Percentiles rank a stretch among this genome's conserved stretches.
Evolutionary conservation across 1,140 invertebrate genomes (phyloP).

Genomic region (Micrasema minimum): DNA sequence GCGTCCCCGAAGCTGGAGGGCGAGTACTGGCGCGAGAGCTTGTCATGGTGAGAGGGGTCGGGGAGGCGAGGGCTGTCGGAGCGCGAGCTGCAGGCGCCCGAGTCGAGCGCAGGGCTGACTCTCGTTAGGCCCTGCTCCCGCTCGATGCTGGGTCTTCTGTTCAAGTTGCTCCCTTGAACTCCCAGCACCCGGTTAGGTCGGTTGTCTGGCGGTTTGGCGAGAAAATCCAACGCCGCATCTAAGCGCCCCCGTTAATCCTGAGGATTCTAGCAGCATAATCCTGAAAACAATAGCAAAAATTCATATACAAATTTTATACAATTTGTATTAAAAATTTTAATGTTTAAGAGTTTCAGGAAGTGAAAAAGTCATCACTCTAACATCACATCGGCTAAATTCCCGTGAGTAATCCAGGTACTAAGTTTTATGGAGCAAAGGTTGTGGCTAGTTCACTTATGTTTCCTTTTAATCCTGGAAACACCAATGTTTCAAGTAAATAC

Average conservation of each 20-base stretch:
- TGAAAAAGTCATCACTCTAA: too few species aligned
- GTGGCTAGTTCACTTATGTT: too few species aligned
- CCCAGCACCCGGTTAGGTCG: conserved; percentile 69
- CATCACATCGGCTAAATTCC: too few species aligned
- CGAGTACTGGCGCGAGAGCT: conserved; percentile 71
- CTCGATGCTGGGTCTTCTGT: conserved; percentile 87
- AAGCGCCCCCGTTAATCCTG: conserved; percentile 75
- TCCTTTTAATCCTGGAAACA: too few species aligned
- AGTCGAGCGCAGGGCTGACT: conserved; percentile 87
- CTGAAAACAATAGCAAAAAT: conserved; percentile 60
- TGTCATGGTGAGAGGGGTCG: conserved; percentile 68
- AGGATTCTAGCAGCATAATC: conserved; percentile 75
- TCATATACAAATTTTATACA: too few species aligned
- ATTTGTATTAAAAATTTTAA: too few species aligned
- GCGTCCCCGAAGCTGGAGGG: conserved; percentile 73
- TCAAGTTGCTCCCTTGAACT: conserved; percentile 78
- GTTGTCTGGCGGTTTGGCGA: conserved; percentile 73
- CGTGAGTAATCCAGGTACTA: too few species aligned
- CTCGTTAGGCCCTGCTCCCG: conserved; percentile 78
- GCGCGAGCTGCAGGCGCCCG: conserved; percentile 85
- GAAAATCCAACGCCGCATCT: conserved; percentile 76
- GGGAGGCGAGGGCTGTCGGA: conserved; percentile 85
- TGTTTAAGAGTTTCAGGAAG: too few species aligned
- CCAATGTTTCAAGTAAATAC: too few species aligned
- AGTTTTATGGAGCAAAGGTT: too few species aligned